Evolutionary conservation across 2,113 vertebrate genomes (phyloP), one percentile per base, ranked within the genome.

Genomic region (Gasterosteus aculeatus): DNA sequence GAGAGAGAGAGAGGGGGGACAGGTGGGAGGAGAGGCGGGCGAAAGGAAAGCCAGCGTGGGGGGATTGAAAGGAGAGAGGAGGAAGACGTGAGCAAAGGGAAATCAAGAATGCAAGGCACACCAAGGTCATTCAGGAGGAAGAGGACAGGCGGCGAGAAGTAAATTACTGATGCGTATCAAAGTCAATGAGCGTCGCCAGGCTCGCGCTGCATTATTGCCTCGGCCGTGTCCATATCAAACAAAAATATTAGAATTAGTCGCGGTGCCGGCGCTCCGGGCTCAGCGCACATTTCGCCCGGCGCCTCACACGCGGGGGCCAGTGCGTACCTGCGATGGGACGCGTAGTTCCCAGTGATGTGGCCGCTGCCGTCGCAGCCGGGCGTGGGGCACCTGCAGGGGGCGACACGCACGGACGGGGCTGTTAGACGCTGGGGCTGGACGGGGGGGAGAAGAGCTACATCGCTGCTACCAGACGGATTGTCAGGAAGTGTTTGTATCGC

Each of bases 311-410:
- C 22, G 22, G 22, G 22, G 22, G 22, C 22, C 22, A 26, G 22
- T 14, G 91, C 91, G 8, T 94, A 99, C 98, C 98, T 99, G 95
- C 98, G 97, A 87, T 99, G 98, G 82, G 98, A 99, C 85, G 98
- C 98, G 89, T 99, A 99, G 94, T 99, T 99, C 90, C 97, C 97
- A 1, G 98, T 99, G 93, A 99, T 98, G 94, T 99, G 98, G 91
- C 98, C 98, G 0, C 97, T 99, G 92, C 98, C 97, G 0, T 99
- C 98, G 92, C 98, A 99, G 75, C 98, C 98, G 41, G 98, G 98
- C 74, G 98, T 98, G 47, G 98, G 98, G 69, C 98, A 99, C 90
- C 98, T 99, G 93, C 46, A 90, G 29, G 65, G 5, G 2, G n/a
- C 7, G 7, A 39, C 19, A 11, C 35, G 41, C 3, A 7, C 12